A percentile compares a stretch with the other conserved stretches of the same genome.
Evolutionary conservation across 2,797 vertebrate species (phyloP).

Genomic region (Tragelaphus eurycerus): DNA sequence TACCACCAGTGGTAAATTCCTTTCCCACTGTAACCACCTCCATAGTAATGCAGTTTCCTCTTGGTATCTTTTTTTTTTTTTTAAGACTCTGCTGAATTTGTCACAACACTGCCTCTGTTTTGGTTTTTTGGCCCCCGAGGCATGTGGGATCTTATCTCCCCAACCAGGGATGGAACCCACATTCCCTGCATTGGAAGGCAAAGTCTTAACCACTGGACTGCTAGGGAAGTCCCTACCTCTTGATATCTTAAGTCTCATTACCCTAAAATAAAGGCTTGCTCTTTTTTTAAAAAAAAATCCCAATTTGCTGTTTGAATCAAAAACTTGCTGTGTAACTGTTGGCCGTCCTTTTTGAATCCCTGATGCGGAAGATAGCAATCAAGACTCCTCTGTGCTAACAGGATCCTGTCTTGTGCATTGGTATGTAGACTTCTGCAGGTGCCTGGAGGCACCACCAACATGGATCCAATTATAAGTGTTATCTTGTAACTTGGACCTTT

Average conservation of each 20-base stretch:
- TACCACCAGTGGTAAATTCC: not conserved
- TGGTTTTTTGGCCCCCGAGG: not conserved
- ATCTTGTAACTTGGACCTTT: not conserved
- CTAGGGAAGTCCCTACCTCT: not conserved
- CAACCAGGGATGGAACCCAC: not conserved
- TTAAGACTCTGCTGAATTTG: not conserved
- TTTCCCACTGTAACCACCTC: not conserved
- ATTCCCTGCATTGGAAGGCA: not conserved
- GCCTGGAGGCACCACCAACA: not conserved
- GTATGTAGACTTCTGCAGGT: not conserved
- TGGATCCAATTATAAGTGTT: not conserved
- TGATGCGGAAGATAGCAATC: not conserved
- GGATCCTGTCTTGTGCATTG: not conserved
- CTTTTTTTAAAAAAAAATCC: not conserved
- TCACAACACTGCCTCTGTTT: not conserved
- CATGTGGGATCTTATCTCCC: not conserved
- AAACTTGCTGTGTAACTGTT: not conserved
- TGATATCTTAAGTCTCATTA: not conserved
- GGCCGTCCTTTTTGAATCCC: not conserved
- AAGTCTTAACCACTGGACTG: not conserved
- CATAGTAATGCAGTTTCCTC: not conserved
- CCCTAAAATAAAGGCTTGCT: not conserved
- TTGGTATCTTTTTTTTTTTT: not conserved
- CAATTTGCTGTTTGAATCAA: not conserved
- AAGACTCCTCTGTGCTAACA: rapidly evolving